Evolutionary conservation across 2,888 invertebrate genomes (phyloP).

Genomic region (Drosophila diplacantha): DNA sequence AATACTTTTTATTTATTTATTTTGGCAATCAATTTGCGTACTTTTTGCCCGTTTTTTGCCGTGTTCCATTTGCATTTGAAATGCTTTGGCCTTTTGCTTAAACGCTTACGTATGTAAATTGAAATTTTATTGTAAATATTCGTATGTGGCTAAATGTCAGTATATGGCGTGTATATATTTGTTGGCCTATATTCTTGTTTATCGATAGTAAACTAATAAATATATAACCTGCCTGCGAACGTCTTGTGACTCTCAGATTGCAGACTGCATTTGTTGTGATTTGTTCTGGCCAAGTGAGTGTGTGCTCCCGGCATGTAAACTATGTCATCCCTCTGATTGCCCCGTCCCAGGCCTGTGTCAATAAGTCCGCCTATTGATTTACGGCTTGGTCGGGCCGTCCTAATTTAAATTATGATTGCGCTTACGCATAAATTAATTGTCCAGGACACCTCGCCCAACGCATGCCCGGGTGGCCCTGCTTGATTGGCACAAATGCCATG

Average conservation of each 20-base stretch:
- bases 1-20: constrained; percentile 51
- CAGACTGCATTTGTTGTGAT: constrained; percentile 32
- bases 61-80: constrained; percentile 55
- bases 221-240: constrained; percentile 37
- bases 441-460: constrained; percentile 20
- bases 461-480: constrained; percentile 5
- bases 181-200: constrained; percentile 16
- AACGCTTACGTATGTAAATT: constrained; percentile 67
- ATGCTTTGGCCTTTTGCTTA: constrained; percentile 65
- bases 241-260: background rate
- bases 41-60: constrained; percentile 16
- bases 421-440: constrained; percentile 36
- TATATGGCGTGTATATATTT: constrained; percentile 17
- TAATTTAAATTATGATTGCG: constrained; percentile 35
- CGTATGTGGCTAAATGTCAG: constrained; percentile 32
- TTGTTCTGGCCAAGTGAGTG: constrained; percentile 31
- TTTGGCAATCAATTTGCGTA: constrained; percentile 46
- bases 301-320: constrained; percentile 4
- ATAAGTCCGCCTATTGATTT: constrained; percentile 33
- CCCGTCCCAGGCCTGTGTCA: constrained; percentile 22
- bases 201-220: constrained; percentile 57
- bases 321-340: constrained; percentile 16
- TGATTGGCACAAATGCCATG: constrained; percentile 18
- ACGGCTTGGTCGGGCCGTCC: constrained; percentile 14
- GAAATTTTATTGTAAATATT: constrained; percentile 47